Percentiles rank a stretch among this genome's conserved stretches.
Conservation (phyloP, 2,888 invertebrate species). For the Lasioglossum morio region DNA sequence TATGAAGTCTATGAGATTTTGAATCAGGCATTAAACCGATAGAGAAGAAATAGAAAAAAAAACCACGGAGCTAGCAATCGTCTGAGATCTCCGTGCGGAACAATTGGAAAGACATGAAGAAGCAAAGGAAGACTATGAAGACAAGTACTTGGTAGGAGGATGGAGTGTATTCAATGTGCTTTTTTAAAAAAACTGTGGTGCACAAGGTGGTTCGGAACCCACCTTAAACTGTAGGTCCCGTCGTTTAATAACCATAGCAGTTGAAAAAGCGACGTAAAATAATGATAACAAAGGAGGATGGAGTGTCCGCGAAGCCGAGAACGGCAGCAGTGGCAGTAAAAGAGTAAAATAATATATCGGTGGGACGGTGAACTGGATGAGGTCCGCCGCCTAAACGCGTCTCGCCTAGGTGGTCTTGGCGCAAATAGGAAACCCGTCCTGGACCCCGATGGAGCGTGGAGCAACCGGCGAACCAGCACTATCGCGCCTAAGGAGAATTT, state of each 20-base stretch:
- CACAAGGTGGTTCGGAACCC: too few species aligned
- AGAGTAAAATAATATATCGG: slow-evolving; percentile 33
- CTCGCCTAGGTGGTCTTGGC: slow-evolving; percentile 62
- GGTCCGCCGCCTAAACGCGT: slow-evolving; percentile 54
- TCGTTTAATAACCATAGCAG: too few species aligned
- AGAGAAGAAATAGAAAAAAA: too few species aligned
- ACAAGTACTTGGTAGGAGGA: neutral
- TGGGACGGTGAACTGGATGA: slow-evolving; percentile 45
- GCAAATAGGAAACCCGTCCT: slow-evolving; percentile 66
- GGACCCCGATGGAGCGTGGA: slow-evolving; percentile 54
- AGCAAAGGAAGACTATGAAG: neutral
- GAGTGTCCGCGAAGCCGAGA: neutral
- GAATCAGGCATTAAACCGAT: too few species aligned
- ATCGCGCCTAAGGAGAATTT: slow-evolving; percentile 50
- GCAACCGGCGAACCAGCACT: slow-evolving; percentile 27
- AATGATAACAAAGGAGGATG: too few species aligned
- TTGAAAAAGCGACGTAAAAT: too few species aligned
- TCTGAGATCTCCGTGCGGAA: too few species aligned
- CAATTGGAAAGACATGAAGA: neutral
- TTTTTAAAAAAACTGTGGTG: too few species aligned
- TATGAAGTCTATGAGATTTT: too few species aligned
- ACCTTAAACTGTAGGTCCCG: too few species aligned
- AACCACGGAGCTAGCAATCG: too few species aligned
- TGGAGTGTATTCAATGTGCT: too few species aligned
- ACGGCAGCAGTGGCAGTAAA: neutral